Conservation (phyloP, 2,888 invertebrate species). For the Tenodera sinensis region DNA sequence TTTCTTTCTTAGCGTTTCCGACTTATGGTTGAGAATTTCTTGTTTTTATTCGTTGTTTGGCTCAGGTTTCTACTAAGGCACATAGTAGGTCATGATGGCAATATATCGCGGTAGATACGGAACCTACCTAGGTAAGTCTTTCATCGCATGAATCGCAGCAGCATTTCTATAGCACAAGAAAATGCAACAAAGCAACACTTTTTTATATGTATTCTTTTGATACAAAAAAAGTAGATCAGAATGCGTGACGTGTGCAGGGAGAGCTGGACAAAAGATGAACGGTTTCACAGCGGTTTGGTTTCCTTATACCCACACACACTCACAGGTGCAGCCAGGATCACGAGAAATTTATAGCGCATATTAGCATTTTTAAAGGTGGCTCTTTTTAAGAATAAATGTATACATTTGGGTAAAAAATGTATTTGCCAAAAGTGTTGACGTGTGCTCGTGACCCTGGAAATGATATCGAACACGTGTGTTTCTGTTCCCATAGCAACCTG, state of each 20-base stretch:
- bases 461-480: neutral
- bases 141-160: neutral
- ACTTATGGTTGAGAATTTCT: neutral
- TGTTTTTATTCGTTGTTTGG: no score
- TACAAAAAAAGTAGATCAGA: neutral
- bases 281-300: neutral
- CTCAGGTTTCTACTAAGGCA: no score
- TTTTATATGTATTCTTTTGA: neutral
- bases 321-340: neutral
- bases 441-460: neutral
- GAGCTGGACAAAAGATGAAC: neutral
- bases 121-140: no score
- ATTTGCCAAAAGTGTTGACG: neutral
- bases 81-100: no score
- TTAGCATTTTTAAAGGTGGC: neutral
- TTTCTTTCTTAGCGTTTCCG: neutral
- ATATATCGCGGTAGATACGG: neutral
- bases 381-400: neutral
- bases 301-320: neutral
- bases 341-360: neutral
- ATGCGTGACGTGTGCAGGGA: neutral
- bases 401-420: neutral
- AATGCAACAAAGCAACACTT: neutral
- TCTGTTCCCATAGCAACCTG: neutral
- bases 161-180: neutral